Evolutionary conservation across 2,888 invertebrate species (phyloP).

Genomic region (Cheilosia vernalis): DNA sequence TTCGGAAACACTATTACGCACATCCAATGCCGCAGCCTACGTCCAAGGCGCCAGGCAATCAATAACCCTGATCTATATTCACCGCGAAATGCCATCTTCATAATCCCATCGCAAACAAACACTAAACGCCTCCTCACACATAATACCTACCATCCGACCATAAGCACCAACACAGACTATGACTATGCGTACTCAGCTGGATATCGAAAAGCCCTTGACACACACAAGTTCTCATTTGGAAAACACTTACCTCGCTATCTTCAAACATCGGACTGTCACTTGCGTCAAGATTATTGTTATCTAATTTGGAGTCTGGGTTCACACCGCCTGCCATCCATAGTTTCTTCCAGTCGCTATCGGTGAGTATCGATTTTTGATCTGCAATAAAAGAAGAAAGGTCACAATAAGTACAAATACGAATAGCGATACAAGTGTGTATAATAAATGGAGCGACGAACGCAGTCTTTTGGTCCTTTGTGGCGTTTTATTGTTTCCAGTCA

Average conservation of each 20-base stretch:
- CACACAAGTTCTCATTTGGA: background rate
- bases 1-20: too few relatives aligned
- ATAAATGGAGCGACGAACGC: background rate
- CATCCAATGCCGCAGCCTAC: too few relatives aligned
- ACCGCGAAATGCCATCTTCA: too few relatives aligned
- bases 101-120: too few relatives aligned
- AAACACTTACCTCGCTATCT: constrained; percentile 83
- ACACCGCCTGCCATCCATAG: constrained; percentile 83
- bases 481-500: constrained; percentile 6
- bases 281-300: constrained; percentile 82
- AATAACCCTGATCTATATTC: too few relatives aligned
- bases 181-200: background rate
- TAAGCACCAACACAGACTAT: background rate
- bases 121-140: too few relatives aligned
- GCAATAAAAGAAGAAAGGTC: constrained; percentile 76
- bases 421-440: background rate
- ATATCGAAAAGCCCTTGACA: background rate
- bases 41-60: too few relatives aligned
- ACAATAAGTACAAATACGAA: constrained; percentile 25
- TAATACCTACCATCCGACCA: too few relatives aligned
- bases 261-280: constrained; percentile 84
- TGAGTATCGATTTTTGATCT: constrained; percentile 84
- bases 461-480: constrained; percentile 8
- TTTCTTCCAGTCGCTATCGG: constrained; percentile 84
- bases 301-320: constrained; percentile 83